phyloP scores from a whole-genome alignment of 1,140 invertebrate species.

The Argopecten irradians region DNA sequence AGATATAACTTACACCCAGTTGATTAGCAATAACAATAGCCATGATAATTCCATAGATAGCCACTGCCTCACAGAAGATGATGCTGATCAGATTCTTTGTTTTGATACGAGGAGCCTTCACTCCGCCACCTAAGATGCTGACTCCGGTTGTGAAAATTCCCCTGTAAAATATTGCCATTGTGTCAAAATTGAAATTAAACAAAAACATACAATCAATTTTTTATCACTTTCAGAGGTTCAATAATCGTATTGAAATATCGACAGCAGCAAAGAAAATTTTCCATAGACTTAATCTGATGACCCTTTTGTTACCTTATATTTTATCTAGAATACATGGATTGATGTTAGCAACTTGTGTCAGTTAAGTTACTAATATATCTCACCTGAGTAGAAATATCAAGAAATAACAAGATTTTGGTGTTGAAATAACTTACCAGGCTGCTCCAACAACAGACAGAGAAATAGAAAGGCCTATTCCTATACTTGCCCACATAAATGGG shows the following conservation, averaged over 20 bases:
- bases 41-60: constrained; percentile 99
- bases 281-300: too few relatives aligned
- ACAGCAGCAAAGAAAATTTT: background rate
- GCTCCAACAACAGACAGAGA: constrained; percentile 97
- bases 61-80: constrained; percentile 99
- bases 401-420: too few relatives aligned
- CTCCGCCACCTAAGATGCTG: constrained; percentile 97
- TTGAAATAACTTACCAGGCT: constrained; percentile 88
- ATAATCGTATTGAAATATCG: background rate
- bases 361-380: too few relatives aligned
- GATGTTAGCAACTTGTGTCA: too few relatives aligned
- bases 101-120: constrained; percentile 98
- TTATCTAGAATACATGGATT: too few relatives aligned
- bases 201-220: too few relatives aligned
- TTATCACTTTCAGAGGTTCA: too few relatives aligned
- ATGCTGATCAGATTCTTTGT: constrained; percentile 99
- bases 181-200: constrained; percentile 31
- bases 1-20: constrained; percentile 80
- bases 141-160: constrained; percentile 98
- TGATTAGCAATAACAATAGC: constrained; percentile 95
- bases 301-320: too few relatives aligned
- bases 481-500: constrained; percentile 94
- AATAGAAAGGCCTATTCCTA: constrained; percentile 95
- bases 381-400: too few relatives aligned
- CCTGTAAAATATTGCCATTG: constrained; percentile 71